These are phyloP conservation scores for Pseudopleuronectes americanus DNA, from an alignment of 2,797 vertebrate species.

Conservation along the genomic window DNA sequence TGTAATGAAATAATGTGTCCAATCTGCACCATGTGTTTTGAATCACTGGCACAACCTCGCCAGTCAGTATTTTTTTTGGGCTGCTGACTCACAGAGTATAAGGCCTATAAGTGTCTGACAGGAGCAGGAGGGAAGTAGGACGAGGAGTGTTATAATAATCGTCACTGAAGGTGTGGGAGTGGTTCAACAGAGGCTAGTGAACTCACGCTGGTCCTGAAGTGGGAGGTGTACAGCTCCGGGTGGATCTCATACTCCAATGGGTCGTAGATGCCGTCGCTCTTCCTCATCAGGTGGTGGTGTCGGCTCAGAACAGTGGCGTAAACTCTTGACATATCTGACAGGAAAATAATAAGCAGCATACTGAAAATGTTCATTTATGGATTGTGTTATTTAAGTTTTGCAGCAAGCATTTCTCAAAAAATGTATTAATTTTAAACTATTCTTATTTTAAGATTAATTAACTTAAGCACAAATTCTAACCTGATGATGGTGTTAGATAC, in stretches of 20 bases:
- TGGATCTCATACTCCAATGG: slow-evolving; percentile 92
- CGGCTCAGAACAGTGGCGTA: slow-evolving; percentile 96
- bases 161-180: not conserved
- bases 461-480: not conserved
- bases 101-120: not conserved
- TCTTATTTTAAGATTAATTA: too few species aligned
- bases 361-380: too few species aligned
- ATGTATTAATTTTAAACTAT: too few species aligned
- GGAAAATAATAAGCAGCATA: not conserved
- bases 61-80: too few species aligned
- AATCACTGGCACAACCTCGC: too few species aligned
- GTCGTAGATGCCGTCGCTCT: slow-evolving; percentile 90
- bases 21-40: too few species aligned
- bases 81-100: not conserved
- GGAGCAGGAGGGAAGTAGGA: not conserved
- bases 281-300: slow-evolving; percentile 95
- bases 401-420: not conserved
- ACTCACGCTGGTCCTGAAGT: slow-evolving; percentile 94
- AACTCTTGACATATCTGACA: slow-evolving; percentile 91
- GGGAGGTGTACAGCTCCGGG: slow-evolving; percentile 92
- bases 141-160: not conserved
- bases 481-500: too few species aligned
- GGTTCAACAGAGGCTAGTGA: not conserved
- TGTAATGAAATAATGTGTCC: too few species aligned
- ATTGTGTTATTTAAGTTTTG: not conserved